phyloP scores from a whole-genome alignment of 2,797 vertebrate genomes.

The Myiothlypis coronata region DNA sequence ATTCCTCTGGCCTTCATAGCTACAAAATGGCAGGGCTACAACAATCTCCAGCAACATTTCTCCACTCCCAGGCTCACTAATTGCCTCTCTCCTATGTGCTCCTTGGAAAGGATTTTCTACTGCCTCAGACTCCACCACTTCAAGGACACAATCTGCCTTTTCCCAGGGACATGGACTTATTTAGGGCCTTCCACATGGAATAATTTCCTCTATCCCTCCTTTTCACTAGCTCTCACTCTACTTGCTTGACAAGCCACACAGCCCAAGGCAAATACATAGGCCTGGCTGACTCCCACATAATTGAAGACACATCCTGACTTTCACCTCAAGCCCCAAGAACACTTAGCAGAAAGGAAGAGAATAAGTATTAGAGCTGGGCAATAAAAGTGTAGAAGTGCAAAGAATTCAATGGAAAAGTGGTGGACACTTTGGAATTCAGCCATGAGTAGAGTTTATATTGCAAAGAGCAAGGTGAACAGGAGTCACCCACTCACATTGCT shows the following conservation, averaged over 20 bases:
- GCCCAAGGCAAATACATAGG: background rate
- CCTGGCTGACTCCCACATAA: background rate
- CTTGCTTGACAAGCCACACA: background rate
- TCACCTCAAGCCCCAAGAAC: background rate
- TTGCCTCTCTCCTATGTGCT: background rate
- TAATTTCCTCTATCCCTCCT: background rate
- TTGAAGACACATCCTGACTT: background rate
- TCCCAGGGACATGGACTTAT: background rate
- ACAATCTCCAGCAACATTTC: background rate
- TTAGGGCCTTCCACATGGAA: background rate
- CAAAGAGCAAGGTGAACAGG: background rate
- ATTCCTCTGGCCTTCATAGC: background rate
- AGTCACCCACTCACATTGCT: background rate
- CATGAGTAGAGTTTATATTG: background rate
- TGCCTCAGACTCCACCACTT: background rate
- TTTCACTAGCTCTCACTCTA: background rate
- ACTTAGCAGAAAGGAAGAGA: background rate
- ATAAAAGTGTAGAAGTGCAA: background rate
- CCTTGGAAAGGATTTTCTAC: background rate
- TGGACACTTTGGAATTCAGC: background rate
- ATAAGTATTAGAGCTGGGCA: background rate
- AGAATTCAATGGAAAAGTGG: background rate
- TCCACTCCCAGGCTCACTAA: background rate
- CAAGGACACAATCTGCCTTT: background rate
- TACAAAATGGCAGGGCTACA: background rate